A percentile compares a stretch with the other conserved stretches of the same genome.
These are phyloP conservation scores for Cerastoderma edule DNA, from an alignment of 2,888 invertebrate genomes.

Conservation along the genomic window DNA sequence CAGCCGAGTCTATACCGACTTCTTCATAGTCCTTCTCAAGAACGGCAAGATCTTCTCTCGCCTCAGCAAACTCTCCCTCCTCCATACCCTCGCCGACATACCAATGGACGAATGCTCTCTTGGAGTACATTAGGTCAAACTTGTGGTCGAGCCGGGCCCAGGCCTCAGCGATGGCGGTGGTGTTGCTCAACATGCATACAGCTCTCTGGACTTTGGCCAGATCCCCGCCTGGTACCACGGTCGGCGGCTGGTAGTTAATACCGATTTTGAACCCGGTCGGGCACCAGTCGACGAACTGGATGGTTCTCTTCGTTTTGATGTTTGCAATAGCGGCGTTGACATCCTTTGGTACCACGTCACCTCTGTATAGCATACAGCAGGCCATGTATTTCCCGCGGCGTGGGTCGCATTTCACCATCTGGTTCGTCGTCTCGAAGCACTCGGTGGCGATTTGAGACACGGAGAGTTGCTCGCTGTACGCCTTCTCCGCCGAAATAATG, in stretches of 20 bases:
- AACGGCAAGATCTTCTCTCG: slow-evolving; percentile 77
- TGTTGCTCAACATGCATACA: slow-evolving; percentile 94
- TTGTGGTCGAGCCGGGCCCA: slow-evolving; percentile 88
- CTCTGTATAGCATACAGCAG: slow-evolving; percentile 96
- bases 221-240: slow-evolving; percentile 85
- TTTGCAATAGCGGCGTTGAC: slow-evolving; percentile 85
- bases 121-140: slow-evolving; percentile 73
- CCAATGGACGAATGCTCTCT: slow-evolving; percentile 70
- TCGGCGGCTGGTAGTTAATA: slow-evolving; percentile 93
- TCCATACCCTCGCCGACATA: slow-evolving; percentile 73
- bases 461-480: slow-evolving; percentile 89
- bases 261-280: slow-evolving; percentile 86
- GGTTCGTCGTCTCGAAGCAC: slow-evolving; percentile 93
- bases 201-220: slow-evolving; percentile 86
- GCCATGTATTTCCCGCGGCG: slow-evolving; percentile 90
- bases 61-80: slow-evolving; percentile 75
- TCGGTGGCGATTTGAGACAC: slow-evolving; percentile 86
- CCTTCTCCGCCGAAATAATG: slow-evolving; percentile 97
- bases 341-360: slow-evolving; percentile 86
- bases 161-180: slow-evolving; percentile 95
- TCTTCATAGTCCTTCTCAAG: slow-evolving; percentile 76
- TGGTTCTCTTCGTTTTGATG: slow-evolving; percentile 93
- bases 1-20: slow-evolving; percentile 47
- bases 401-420: slow-evolving; percentile 92
- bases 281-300: slow-evolving; percentile 86